Evolutionary conservation across 2,797 vertebrate genomes (phyloP).

Genomic region (Alcedo atthis): DNA sequence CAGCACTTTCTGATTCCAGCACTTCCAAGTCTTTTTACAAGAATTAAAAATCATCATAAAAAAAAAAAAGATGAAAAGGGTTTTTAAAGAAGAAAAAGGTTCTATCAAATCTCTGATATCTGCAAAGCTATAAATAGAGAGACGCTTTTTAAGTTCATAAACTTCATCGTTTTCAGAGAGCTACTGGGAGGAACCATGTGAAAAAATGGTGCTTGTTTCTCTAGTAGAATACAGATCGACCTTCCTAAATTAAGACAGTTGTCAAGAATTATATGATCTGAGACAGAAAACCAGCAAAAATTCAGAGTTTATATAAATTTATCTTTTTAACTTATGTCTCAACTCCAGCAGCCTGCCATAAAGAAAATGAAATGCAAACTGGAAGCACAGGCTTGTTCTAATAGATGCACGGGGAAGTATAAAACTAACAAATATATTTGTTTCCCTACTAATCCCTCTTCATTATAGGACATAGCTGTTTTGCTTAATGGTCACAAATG

Average conservation of each 20-base stretch:
- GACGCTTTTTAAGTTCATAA: neutral
- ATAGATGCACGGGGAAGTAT: constrained; percentile 53
- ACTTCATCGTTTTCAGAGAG: constrained; percentile 5
- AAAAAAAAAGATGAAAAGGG: neutral
- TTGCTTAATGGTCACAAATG: constrained; percentile 70
- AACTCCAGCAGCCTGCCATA: constrained; percentile 39
- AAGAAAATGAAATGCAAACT: constrained; percentile 60
- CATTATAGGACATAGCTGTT: constrained; percentile 60
- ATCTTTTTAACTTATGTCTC: constrained; percentile 47
- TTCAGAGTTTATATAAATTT: constrained; percentile 21
- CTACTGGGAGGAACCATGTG: neutral
- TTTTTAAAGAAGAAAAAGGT: neutral
- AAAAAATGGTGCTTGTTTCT: constrained; percentile 24
- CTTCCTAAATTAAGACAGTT: constrained; percentile 39
- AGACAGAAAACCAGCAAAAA: constrained; percentile 28
- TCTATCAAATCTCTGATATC: neutral
- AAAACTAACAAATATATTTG: constrained; percentile 67
- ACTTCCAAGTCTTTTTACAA: neutral
- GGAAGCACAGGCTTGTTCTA: constrained; percentile 46
- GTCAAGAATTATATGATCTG: constrained; percentile 12
- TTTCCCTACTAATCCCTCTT: constrained; percentile 61
- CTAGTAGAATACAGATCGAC: constrained; percentile 27
- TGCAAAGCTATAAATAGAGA: constrained; percentile 22
- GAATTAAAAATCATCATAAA: neutral
- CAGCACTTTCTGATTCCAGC: neutral